Percentiles rank a stretch among this genome's conserved stretches.
Conservation (phyloP, 2,113 vertebrate genomes). For the Synodontis membranacea region DNA sequence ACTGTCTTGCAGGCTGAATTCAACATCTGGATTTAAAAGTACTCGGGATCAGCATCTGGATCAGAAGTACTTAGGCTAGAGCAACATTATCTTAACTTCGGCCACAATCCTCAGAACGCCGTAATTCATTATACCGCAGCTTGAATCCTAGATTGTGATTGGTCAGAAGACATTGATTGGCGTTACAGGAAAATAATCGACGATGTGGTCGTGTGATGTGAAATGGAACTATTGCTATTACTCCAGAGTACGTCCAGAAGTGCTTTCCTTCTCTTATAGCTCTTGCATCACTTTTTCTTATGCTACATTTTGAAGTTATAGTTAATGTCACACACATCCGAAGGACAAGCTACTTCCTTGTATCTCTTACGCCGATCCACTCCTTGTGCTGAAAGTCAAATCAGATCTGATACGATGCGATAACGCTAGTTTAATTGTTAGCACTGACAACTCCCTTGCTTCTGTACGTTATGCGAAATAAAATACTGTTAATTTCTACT, state of each 20-base stretch:
- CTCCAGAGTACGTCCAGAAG: too few species aligned
- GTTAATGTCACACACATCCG: not conserved
- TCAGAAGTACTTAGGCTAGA: too few species aligned
- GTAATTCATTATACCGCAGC: not conserved
- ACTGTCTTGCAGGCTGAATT: not conserved
- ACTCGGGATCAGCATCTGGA: too few species aligned
- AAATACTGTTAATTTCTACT: not conserved
- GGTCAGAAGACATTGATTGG: not conserved
- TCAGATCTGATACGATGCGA: not conserved
- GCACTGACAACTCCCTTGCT: not conserved
- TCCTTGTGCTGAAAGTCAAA: not conserved
- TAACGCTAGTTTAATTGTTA: not conserved
- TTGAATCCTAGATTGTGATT: not conserved
- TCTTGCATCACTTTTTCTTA: not conserved
- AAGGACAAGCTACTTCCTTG: not conserved
- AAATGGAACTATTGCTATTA: too few species aligned
- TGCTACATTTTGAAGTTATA: not conserved
- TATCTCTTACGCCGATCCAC: not conserved
- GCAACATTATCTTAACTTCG: not conserved
- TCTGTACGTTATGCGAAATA: not conserved
- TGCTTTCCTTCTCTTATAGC: not conserved
- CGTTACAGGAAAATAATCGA: not conserved
- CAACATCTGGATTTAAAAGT: not conserved
- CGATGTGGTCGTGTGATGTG: too few species aligned
- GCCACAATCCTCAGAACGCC: not conserved